These are phyloP conservation scores for Acronicta psi DNA, from an alignment of 2,888 invertebrate species.

Conservation along the genomic window DNA sequence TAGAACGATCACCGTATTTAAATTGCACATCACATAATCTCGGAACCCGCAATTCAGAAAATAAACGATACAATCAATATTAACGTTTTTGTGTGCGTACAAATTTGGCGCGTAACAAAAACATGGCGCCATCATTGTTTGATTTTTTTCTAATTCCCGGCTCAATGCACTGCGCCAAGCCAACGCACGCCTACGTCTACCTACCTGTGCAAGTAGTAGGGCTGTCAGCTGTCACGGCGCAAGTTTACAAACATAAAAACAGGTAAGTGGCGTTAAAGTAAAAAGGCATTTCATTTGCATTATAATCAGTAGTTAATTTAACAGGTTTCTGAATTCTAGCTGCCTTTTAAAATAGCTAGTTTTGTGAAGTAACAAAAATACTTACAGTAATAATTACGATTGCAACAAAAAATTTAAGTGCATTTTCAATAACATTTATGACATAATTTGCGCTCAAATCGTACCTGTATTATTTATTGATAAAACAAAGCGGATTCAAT, in stretches of 20 bases:
- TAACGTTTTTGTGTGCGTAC: constrained; percentile 33
- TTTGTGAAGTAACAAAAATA: not conserved
- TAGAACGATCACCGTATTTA: not conserved
- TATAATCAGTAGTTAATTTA: constrained; percentile 10
- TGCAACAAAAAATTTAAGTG: not conserved
- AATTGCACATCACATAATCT: constrained; percentile 4
- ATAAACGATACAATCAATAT: constrained; percentile 40
- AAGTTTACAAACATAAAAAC: not conserved
- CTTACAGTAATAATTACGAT: not conserved
- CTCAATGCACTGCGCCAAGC: constrained; percentile 58
- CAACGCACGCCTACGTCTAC: constrained; percentile 58
- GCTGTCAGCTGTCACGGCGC: too few species aligned
- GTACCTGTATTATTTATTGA: constrained; percentile 34
- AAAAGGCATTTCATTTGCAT: constrained; percentile 18
- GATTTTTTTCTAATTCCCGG: constrained; percentile 53
- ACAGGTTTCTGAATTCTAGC: constrained; percentile 1
- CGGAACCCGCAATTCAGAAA: constrained; percentile 17
- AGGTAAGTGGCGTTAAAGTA: too few species aligned
- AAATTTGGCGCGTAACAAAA: constrained; percentile 50
- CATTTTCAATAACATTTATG: constrained; percentile 31
- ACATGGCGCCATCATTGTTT: constrained; percentile 61
- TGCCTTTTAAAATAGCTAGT: not conserved
- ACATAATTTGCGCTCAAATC: constrained; percentile 50
- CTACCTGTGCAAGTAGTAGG: constrained; percentile 46
- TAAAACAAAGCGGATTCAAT: constrained; percentile 46